Conservation (phyloP, 2,888 invertebrate genomes). For the Dasysyrphus tricinctus region DNA sequence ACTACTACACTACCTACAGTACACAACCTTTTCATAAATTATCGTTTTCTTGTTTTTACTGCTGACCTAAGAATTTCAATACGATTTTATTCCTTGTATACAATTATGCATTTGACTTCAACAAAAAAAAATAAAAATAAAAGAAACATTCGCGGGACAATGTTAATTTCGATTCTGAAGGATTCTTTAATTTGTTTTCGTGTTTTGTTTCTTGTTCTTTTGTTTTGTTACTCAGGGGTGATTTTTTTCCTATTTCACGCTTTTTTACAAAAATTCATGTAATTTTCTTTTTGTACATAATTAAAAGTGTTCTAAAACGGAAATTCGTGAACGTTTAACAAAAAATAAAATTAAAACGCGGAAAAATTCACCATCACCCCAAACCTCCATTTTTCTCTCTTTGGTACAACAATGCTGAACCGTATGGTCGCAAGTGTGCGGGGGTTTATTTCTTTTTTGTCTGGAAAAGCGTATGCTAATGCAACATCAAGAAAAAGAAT, state of each 20-base stretch:
- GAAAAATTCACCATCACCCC: constrained; percentile 65
- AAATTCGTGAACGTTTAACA: constrained; percentile 75
- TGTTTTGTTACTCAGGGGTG: constrained; percentile 44
- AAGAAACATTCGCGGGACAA: constrained; percentile 30
- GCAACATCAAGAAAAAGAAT: constrained; percentile 72
- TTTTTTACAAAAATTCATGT: constrained; percentile 71
- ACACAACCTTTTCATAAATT: background rate
- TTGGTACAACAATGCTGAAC: constrained; percentile 5
- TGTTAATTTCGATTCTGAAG: constrained; percentile 67
- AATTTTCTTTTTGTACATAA: constrained; percentile 75
- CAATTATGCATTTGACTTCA: constrained; percentile 46
- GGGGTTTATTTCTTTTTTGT: constrained; percentile 36
- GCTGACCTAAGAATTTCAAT: constrained; percentile 8
- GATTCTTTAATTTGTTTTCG: constrained; percentile 65
- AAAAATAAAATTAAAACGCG: constrained; percentile 76
- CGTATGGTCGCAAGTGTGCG: constrained; percentile 38
- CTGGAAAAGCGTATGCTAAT: constrained; percentile 71
- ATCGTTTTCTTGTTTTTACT: constrained; percentile 1
- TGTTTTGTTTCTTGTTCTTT: constrained; percentile 12
- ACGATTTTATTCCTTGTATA: constrained; percentile 41
- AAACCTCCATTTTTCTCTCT: background rate
- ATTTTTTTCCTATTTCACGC: constrained; percentile 66
- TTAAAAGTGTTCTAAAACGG: constrained; percentile 74
- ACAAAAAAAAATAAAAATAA: constrained; percentile 29
- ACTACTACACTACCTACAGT: too few species aligned